Conservation (phyloP, 2,888 invertebrate species). For the Orthosia gracilis region DNA sequence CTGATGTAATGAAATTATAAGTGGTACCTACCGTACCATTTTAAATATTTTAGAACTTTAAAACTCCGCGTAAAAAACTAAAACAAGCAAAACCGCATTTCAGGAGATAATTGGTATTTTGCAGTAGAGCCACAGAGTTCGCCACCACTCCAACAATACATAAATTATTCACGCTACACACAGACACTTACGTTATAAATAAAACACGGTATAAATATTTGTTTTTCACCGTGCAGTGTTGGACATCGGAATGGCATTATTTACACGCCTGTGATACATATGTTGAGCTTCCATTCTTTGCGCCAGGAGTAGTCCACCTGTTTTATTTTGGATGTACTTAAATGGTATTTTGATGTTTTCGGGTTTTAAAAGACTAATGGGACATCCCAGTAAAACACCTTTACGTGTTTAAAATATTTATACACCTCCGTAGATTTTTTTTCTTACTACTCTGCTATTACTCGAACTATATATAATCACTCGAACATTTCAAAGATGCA, state of each 20-base stretch:
- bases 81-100: slow-evolving; percentile 43
- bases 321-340: slow-evolving; percentile 19
- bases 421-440: too few species aligned
- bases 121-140: slow-evolving; percentile 32
- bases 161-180: slow-evolving; percentile 60
- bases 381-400: background rate
- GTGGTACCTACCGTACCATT: background rate
- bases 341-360: slow-evolving; percentile 13
- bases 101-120: slow-evolving; percentile 55
- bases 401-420: background rate
- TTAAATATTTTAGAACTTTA: background rate
- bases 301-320: slow-evolving; percentile 12
- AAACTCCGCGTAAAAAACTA: background rate
- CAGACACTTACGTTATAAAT: slow-evolving; percentile 58
- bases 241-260: slow-evolving; percentile 49
- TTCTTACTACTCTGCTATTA: too few species aligned
- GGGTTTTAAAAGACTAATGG: background rate
- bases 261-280: slow-evolving; percentile 41
- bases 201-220: slow-evolving; percentile 57
- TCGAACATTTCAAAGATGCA: too few species aligned
- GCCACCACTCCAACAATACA: slow-evolving; percentile 44
- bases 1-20: slow-evolving; percentile 10
- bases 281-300: slow-evolving; percentile 47
- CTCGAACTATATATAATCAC: too few species aligned
- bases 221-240: slow-evolving; percentile 44